Base-by-base conservation (phyloP, 2,797 vertebrate species). In the Clamator glandarius region DNA sequence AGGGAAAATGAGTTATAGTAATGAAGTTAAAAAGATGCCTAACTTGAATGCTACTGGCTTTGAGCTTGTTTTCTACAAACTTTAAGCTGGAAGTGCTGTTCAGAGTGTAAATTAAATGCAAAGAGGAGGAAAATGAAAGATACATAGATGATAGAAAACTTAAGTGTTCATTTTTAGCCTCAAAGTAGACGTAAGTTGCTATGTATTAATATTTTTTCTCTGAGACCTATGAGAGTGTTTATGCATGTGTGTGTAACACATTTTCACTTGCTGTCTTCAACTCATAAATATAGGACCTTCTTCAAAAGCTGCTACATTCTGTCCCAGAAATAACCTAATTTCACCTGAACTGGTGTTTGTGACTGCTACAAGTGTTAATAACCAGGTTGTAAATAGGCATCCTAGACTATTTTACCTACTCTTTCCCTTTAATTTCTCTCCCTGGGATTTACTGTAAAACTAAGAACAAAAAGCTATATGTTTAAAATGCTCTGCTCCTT, bases 221-320 rank as follows among this genome's bases (percentile, higher is more conserved):
- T 84, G 31, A 69, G 62, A 62, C 68, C 39, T 84, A 35, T 68
- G 13, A 84, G 63, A 74, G 33, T 46, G 15, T 85, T 26, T 62
- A 50, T 70, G 42, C 31, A 12, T 64, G 31, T 89, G 52, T 63
- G 46, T 51, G 39, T 54, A 93, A 76, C 58, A 88, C 66, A 80
- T 92, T 83, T 91, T 81, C 55, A 67, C 76, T 84, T 91, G 46
- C 90, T 89, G 52, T 75, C 66, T 93, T 91, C 59, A 73, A 14
- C 25, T 78, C 66, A 18, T 4, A 17, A 66, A 48, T 87, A 48
- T 23, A 66, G 67, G 35, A 92, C 18, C 39, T 89, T 44, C 61
- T 84, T 75, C 91, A 73, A 78, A 90, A 92, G 68, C 59, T 94
- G 69, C 69, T 66, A 7, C 51, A 15, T 83, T 92, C 75, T 94